Conservation (phyloP, 2,888 invertebrate genomes). For the Melanotus villosus region DNA sequence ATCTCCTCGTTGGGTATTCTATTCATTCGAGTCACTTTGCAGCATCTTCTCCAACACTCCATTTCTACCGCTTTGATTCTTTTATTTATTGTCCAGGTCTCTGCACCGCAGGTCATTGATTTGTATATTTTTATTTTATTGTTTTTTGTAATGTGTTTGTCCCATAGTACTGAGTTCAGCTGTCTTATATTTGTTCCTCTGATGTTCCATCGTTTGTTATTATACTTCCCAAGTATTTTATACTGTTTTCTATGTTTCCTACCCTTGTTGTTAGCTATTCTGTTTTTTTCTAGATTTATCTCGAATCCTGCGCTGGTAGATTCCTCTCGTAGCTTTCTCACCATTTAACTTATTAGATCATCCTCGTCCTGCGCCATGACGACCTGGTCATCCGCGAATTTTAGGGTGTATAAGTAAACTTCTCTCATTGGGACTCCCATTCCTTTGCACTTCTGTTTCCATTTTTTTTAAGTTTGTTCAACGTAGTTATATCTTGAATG, state of each 20-base stretch:
- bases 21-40: background rate
- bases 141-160: background rate
- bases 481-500: too few species aligned
- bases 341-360: too few species aligned
- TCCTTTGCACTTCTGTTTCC: too few species aligned
- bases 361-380: background rate
- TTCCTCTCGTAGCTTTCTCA: too few species aligned
- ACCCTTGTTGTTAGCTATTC: background rate
- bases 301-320: too few species aligned
- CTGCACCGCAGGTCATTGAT: background rate
- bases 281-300: too few species aligned
- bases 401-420: too few species aligned
- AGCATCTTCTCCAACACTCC: slow-evolving; percentile 7
- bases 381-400: too few species aligned
- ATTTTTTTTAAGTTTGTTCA: too few species aligned
- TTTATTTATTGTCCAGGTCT: background rate
- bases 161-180: too few species aligned
- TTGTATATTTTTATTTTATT: slow-evolving; percentile 1
- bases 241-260: background rate
- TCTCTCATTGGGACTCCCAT: background rate
- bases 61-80: background rate
- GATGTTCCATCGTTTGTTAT: background rate
- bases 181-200: background rate
- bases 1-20: background rate
- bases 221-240: slow-evolving; percentile 2